Evolutionary conservation across 2,888 invertebrate species (phyloP).

Genomic region (Acanthosepion pharaonis): DNA sequence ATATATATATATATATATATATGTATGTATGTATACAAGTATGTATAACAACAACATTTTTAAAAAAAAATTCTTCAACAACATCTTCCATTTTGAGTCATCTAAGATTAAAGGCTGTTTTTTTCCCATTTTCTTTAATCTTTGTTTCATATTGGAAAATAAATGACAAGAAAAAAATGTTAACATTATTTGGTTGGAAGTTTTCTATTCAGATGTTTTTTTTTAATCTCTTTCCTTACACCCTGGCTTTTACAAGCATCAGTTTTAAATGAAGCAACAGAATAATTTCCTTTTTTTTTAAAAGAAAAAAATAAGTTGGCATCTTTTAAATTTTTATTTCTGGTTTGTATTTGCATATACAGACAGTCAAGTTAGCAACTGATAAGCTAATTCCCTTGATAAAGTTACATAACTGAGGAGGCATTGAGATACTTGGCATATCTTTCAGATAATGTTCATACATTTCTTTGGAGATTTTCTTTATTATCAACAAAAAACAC

Average conservation of each 20-base stretch:
- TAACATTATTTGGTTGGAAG: not conserved
- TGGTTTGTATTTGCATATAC: not conserved
- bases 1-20: no score
- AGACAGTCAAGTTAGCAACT: not conserved
- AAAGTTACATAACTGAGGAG: not conserved
- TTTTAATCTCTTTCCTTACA: not conserved
- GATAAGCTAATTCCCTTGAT: not conserved
- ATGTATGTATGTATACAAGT: no score
- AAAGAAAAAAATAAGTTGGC: not conserved
- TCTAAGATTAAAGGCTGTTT: not conserved
- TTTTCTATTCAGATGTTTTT: not conserved
- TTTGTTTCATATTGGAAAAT: not conserved
- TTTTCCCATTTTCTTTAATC: not conserved
- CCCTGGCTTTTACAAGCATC: not conserved
- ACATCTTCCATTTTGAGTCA: not conserved
- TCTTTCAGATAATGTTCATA: not conserved
- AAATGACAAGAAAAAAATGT: not conserved
- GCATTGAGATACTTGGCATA: not conserved
- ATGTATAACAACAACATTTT: no score
- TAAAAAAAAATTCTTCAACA: not conserved
- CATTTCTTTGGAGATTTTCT: no score
- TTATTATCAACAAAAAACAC: no score
- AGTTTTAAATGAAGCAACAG: not conserved
- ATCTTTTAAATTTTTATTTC: not conserved
- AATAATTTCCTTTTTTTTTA: not conserved